phyloP scores from a whole-genome alignment of 2,113 vertebrate genomes.

The Paraplagusia blochii region DNA sequence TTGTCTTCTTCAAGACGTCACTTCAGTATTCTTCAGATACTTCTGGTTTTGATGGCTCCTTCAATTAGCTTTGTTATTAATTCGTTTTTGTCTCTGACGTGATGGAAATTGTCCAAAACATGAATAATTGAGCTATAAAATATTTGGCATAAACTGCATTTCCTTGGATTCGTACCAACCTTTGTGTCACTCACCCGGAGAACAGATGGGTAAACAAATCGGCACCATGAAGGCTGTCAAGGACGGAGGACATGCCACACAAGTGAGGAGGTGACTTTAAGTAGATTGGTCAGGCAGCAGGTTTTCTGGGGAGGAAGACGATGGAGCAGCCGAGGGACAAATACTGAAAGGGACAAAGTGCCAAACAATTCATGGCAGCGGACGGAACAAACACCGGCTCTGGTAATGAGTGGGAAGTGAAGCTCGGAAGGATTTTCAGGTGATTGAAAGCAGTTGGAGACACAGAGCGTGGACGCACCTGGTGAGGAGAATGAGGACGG shows the following conservation, averaged over 20 bases:
- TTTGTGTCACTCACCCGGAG: too few species aligned
- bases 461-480: background rate
- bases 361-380: background rate
- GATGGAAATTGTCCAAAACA: too few species aligned
- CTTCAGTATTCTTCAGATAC: too few species aligned
- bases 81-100: too few species aligned
- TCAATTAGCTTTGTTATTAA: too few species aligned
- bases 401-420: background rate
- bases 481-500: background rate
- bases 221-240: background rate
- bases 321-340: background rate
- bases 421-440: background rate
- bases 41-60: too few species aligned
- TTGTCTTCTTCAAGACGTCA: too few species aligned
- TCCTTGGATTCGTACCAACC: too few species aligned
- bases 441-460: background rate
- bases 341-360: background rate
- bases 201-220: background rate
- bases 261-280: background rate
- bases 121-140: too few species aligned
- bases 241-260: background rate
- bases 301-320: background rate
- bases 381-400: background rate
- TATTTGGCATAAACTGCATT: too few species aligned
- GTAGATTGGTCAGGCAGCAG: background rate